These are phyloP conservation scores for Istiophorus platypterus DNA, from an alignment of 2,113 vertebrate species.

Conservation along the genomic window DNA sequence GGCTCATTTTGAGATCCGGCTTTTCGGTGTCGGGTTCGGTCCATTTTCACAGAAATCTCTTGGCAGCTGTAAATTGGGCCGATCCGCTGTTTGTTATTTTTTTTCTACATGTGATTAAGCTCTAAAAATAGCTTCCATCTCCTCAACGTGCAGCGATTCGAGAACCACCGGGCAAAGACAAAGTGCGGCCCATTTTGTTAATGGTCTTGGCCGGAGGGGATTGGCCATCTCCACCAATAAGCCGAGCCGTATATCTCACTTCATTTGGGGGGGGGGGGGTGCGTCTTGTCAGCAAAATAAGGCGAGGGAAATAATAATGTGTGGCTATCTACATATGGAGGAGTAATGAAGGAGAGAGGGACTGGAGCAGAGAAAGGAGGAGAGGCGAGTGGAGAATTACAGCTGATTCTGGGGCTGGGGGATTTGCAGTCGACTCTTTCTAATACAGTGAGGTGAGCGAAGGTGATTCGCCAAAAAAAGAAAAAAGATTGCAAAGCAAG, in stretches of 20 bases:
- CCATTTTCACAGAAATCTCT: slow-evolving; percentile 35
- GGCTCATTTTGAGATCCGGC: background rate
- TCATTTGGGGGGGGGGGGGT: slow-evolving; percentile 85
- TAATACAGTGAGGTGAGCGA: slow-evolving; percentile 35
- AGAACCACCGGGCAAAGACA: slow-evolving; percentile 61
- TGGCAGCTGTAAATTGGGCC: slow-evolving; percentile 35
- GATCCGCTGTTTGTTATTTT: slow-evolving; percentile 59
- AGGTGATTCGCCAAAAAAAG: slow-evolving; percentile 53
- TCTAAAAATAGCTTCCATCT: slow-evolving; percentile 54
- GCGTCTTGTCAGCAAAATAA: slow-evolving; percentile 82
- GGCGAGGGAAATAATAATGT: slow-evolving; percentile 80
- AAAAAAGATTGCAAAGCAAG: too few species aligned
- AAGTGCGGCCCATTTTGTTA: slow-evolving; percentile 76
- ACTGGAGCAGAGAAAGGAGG: slow-evolving; percentile 32
- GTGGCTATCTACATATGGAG: slow-evolving; percentile 82
- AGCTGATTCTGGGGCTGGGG: slow-evolving; percentile 45
- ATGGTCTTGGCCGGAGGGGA: slow-evolving; percentile 79
- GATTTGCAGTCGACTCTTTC: slow-evolving; percentile 51
- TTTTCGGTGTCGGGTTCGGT: slow-evolving; percentile 12
- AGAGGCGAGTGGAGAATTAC: slow-evolving; percentile 48
- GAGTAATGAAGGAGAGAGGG: slow-evolving; percentile 80
- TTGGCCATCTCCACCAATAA: slow-evolving; percentile 82
- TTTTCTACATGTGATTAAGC: slow-evolving; percentile 62
- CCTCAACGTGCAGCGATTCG: slow-evolving; percentile 24
- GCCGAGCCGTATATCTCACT: slow-evolving; percentile 83